Evolutionary conservation across 2,113 vertebrate genomes (phyloP), one percentile per base, ranked within the genome.

Genomic region (Arothron firmamentum): DNA sequence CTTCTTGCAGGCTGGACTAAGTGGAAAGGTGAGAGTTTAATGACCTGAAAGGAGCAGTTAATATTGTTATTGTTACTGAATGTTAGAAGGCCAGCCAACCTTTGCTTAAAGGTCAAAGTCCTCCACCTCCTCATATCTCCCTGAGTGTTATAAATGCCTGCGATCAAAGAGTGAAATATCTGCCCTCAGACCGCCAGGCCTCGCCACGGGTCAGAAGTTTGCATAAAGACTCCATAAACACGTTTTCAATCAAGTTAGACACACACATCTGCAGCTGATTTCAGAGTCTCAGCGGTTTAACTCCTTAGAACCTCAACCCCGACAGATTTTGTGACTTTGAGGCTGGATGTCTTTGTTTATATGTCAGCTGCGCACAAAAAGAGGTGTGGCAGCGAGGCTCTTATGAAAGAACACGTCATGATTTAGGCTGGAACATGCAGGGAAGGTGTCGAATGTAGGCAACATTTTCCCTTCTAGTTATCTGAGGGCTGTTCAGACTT

Each of bases 51-150:
- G 48, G 13, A 45, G 0, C 15, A 43, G 21, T 47, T 53, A 23
- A 15, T 18, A 11, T 43, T 63, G 52, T 50, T 50, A 12, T 42
- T 62, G 13, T 17, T 42, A 16, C 14, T 41, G 18, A n/a, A 38
- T 20, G 53, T 47, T 38, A 38, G 34, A 9, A 38, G 8, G 59
- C 56, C 34, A 50, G 28, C n/a, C 16, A 2, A 10, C 49, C 19
- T 16, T 15, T 19, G 52, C 31, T 52, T 53, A 65, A 79, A 81
- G 75, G 68, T 48, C 62, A 66, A 67, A 19, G 65, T 75, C 55
- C 20, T 59, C 18, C 65, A n/a, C 45, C 52, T 34, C 46, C 47
- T 56, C 42, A 4, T 47, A 61, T 59, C 60, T 56, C 49, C 21
- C 18, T 20, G 19, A 7, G 3, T 7, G 8, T 42, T 31, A 1